Evolutionary conservation across 2,888 invertebrate species (phyloP).

Genomic region (Aleiodes alternator): DNA sequence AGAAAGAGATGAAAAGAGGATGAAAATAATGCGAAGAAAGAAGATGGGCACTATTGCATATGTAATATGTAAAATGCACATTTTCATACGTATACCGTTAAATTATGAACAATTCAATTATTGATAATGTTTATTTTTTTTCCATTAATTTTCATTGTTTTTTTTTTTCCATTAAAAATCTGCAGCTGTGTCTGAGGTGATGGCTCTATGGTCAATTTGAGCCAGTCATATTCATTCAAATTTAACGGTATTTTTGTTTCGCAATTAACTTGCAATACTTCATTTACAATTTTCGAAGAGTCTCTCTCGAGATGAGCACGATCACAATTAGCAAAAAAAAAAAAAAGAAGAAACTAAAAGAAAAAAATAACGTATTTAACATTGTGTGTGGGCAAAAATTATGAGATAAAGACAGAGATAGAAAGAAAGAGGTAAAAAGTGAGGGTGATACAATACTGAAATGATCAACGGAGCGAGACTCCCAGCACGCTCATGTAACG

Average conservation of each 20-base stretch:
- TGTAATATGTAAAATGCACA: not conserved
- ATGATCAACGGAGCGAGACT: conserved; percentile 29
- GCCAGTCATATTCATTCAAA: no score
- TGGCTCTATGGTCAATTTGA: not conserved
- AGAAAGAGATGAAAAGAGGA: conserved; percentile 11
- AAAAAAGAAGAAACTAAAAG: no score
- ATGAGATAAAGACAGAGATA: not conserved
- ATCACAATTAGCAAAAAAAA: not conserved
- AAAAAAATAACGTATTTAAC: not conserved
- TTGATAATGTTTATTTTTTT: conserved; percentile 44
- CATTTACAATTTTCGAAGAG: conserved; percentile 8
- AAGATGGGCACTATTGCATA: not conserved
- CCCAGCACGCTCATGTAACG: conserved; percentile 47
- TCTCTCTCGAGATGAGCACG: not conserved
- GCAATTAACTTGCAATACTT: conserved; percentile 9
- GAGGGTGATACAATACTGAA: conserved; percentile 10
- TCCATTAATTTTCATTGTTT: not conserved
- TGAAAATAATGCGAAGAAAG: conserved; percentile 1
- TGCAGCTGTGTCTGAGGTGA: not conserved
- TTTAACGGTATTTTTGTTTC: conserved; percentile 14
- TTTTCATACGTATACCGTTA: conserved; percentile 30
- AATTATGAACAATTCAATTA: conserved; percentile 56
- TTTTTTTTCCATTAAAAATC: conserved; percentile 1
- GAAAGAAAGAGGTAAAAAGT: not conserved
- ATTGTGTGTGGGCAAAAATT: conserved; percentile 26